phyloP scores from a whole-genome alignment of 2,888 invertebrate species.

The Synanthedon formicaeformis region DNA sequence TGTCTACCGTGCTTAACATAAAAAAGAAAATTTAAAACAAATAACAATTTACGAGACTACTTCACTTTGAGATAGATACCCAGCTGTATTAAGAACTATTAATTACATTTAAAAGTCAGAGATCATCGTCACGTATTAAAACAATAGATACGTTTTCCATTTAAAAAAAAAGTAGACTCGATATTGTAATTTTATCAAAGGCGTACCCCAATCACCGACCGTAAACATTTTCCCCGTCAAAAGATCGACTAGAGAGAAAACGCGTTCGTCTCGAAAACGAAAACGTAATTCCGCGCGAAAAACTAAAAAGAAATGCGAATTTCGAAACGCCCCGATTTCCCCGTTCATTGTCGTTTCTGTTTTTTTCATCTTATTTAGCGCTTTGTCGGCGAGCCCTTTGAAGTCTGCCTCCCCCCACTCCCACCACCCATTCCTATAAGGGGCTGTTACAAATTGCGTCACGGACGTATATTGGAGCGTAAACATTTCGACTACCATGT shows the following conservation, averaged over 20 bases:
- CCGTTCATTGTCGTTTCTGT: conserved; percentile 61
- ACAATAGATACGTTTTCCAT: too few relatives aligned
- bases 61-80: too few relatives aligned
- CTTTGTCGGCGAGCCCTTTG: conserved; percentile 68
- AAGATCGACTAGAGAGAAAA: not conserved
- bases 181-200: not conserved
- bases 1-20: too few relatives aligned
- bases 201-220: not conserved
- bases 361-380: conserved; percentile 69
- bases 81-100: too few relatives aligned
- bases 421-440: conserved; percentile 16
- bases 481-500: conserved; percentile 30
- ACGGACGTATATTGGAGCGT: conserved; percentile 49
- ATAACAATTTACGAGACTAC: too few relatives aligned
- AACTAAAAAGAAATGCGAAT: conserved; percentile 47
- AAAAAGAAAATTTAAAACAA: too few relatives aligned
- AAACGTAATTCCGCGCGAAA: conserved; percentile 38
- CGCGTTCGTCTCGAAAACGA: conserved; percentile 10
- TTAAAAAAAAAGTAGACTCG: too few relatives aligned
- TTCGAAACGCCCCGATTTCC: conserved; percentile 57
- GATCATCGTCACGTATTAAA: too few relatives aligned
- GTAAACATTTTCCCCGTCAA: not conserved
- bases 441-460: conserved; percentile 66
- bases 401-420: conserved; percentile 30
- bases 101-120: too few relatives aligned